Conservation (phyloP, 2,888 invertebrate genomes). For the Sarcophaga subvicina region DNA sequence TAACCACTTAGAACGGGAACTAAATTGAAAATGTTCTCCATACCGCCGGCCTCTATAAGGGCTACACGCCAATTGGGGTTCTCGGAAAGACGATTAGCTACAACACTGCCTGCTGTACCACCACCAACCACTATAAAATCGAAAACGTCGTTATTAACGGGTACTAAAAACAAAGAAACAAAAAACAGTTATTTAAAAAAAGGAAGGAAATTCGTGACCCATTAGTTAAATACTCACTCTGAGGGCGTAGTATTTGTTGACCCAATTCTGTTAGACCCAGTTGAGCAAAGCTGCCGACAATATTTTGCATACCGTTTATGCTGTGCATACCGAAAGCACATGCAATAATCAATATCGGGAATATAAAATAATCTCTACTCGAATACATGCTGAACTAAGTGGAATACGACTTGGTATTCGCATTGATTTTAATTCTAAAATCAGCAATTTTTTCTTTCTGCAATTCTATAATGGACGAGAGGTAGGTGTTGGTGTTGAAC, state of each 20-base stretch:
- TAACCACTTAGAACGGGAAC: slow-evolving; percentile 71
- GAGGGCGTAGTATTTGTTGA: slow-evolving; percentile 40
- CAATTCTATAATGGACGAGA: neutral
- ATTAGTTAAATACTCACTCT: slow-evolving; percentile 51
- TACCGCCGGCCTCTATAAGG: slow-evolving; percentile 81
- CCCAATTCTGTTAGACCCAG: slow-evolving; percentile 56
- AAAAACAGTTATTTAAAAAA: neutral
- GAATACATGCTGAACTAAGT: too few relatives aligned
- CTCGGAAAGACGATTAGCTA: slow-evolving; percentile 76
- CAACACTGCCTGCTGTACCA: slow-evolving; percentile 87
- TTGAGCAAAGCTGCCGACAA: slow-evolving; percentile 35
- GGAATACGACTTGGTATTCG: too few relatives aligned
- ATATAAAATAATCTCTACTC: too few relatives aligned
- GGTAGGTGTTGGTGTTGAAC: slow-evolving; percentile 22
- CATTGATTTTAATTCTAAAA: too few relatives aligned
- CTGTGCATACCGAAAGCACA: neutral
- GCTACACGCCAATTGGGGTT: slow-evolving; percentile 79
- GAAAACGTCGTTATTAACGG: slow-evolving; percentile 84
- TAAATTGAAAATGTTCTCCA: slow-evolving; percentile 76
- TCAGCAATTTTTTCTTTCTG: neutral
- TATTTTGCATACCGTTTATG: neutral
- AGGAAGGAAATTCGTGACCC: neutral
- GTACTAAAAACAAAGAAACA: slow-evolving; percentile 85
- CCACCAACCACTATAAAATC: slow-evolving; percentile 91
- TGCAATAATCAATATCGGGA: neutral